Evolutionary conservation across 2,797 vertebrate species (phyloP).

Genomic region (Brotula barbata): DNA sequence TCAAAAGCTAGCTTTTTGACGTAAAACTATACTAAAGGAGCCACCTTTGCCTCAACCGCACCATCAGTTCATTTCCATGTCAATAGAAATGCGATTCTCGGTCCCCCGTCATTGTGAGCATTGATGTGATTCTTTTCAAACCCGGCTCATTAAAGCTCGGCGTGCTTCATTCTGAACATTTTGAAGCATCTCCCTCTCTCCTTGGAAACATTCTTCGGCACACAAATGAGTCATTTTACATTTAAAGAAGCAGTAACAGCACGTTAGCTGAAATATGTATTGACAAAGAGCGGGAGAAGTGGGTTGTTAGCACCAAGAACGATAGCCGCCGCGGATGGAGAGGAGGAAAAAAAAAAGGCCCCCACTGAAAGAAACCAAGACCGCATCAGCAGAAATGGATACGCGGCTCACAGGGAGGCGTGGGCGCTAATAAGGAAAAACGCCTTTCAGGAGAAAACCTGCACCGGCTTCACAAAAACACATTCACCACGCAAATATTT

Average conservation of each 20-base stretch:
- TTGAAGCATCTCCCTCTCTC: neutral
- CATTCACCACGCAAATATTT: neutral
- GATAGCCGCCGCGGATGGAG: neutral
- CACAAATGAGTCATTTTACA: neutral
- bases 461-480: conserved; percentile 7
- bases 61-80: neutral
- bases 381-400: neutral
- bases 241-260: neutral
- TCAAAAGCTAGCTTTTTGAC: too few species aligned
- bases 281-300: too few species aligned
- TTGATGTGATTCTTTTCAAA: neutral
- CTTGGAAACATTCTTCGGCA: neutral
- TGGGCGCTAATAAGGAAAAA: neutral
- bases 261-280: neutral
- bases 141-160: conserved; percentile 9
- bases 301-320: neutral
- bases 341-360: neutral
- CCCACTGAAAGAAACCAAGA: neutral
- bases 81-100: neutral
- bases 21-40: too few species aligned
- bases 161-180: neutral
- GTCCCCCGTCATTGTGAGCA: conserved; percentile 11
- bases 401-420: neutral
- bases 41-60: too few species aligned
- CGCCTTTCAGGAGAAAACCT: conserved; percentile 17